Conservation (phyloP, 2,888 invertebrate genomes). For the Philereme vetulata region DNA sequence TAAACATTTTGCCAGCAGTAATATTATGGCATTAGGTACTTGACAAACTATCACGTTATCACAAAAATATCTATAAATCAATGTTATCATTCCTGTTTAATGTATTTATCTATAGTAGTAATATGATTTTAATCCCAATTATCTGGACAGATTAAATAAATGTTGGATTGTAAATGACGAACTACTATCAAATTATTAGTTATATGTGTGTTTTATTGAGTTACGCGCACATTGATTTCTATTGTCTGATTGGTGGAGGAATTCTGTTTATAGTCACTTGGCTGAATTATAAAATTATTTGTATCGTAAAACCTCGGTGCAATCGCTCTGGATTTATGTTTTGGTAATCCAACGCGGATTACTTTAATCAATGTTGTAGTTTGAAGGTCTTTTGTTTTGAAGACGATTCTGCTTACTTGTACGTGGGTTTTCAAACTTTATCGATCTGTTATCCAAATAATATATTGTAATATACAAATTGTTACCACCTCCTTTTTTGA, state of each 20-base stretch:
- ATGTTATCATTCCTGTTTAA: constrained; percentile 77
- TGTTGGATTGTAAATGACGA: constrained; percentile 63
- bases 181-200: constrained; percentile 38
- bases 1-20: constrained; percentile 24
- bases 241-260: constrained; percentile 34
- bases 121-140: constrained; percentile 67
- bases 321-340: constrained; percentile 65
- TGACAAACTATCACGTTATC: constrained; percentile 24
- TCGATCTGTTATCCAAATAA: constrained; percentile 16
- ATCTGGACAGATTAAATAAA: constrained; percentile 67
- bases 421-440: constrained; percentile 42
- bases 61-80: constrained; percentile 71
- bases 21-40: constrained; percentile 6
- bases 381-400: constrained; percentile 56
- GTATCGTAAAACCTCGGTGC: constrained; percentile 63
- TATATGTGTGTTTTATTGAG: constrained; percentile 24
- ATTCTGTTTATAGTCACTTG: constrained; percentile 20
- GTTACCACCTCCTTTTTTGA: too few relatives aligned
- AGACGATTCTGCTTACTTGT: constrained; percentile 36
- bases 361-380: constrained; percentile 69
- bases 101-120: constrained; percentile 68
- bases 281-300: constrained; percentile 36
- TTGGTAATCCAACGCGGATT: constrained; percentile 61
- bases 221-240: constrained; percentile 30
- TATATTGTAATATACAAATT: too few relatives aligned